Evolutionary conservation across 2,888 invertebrate genomes (phyloP), one percentile per base, ranked within the genome.

Genomic region (Mellilla xanthometata): DNA sequence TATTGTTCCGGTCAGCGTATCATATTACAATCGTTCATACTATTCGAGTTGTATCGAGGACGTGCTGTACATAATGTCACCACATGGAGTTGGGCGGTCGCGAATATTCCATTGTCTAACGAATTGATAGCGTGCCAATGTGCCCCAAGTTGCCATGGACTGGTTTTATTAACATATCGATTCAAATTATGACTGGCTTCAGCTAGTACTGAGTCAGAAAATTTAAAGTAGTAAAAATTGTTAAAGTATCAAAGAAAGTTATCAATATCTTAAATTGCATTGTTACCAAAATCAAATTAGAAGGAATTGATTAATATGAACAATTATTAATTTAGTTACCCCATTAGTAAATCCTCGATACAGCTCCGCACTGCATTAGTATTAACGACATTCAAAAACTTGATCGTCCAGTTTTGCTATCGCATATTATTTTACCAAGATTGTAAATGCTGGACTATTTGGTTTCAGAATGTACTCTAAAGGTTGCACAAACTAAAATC

Each of bases 381-480:
- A 49, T 56, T 48, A 56, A 44, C 23, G 34, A 51, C 51, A 40
- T 53, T 55, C 41, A 57, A 51, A 59, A 67, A 64, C 62, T 51
- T 46, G 53, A 62, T 60, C 59, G 52, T 64, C 63, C 60, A 52
- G 65, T 62, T 60, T 58, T 39, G 32, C 36, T 45, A 35, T 36
- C 42, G 13, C 31, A 42, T 38, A 19, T 19, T 41, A 36, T 47
- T 36, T 28, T 31, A 15, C 29, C 9, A 22, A 19, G 13, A n/a
- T 49, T 40, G 11, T 12, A 40, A 48, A 44, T 53, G 41, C 54
- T 56, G 50, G 61, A 61, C 64, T 62, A 55, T 64, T 57, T 44
- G 42, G 56, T 60, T 59, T 56, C 57, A 54, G 56, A 19, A 22
- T 58, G 57, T 54, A 55, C 34, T 42, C 51, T 39, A 48, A 52